These are phyloP conservation scores for Tokudaia muenninki DNA, from an alignment of 2,797 vertebrate species.

Conservation along the genomic window DNA sequence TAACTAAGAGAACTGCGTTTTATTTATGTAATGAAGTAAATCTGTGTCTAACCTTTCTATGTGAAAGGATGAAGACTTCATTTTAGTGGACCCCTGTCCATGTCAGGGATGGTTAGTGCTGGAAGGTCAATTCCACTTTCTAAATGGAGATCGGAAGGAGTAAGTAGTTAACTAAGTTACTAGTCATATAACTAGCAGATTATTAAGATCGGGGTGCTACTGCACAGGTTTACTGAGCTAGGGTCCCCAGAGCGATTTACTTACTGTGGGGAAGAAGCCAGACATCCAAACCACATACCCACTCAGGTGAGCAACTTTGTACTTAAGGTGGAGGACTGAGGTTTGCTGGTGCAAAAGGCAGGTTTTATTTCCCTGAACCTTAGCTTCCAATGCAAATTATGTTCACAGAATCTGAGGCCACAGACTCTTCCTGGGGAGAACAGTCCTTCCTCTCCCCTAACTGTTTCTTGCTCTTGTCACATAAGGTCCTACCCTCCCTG, in stretches of 20 bases:
- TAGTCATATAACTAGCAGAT: neutral
- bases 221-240: neutral
- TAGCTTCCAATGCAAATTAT: neutral
- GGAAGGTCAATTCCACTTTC: neutral
- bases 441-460: neutral
- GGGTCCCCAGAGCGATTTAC: neutral
- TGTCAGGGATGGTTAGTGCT: neutral
- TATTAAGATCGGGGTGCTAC: neutral
- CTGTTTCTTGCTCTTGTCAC: neutral
- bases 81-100: neutral
- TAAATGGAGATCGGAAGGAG: neutral
- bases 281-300: neutral
- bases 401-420: neutral
- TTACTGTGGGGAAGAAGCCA: neutral
- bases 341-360: neutral
- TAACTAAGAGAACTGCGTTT: neutral
- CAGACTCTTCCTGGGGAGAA: fast-evolving
- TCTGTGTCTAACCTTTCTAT: neutral
- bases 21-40: neutral
- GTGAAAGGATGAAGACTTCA: neutral
- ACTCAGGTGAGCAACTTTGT: neutral
- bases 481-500: fast-evolving
- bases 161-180: neutral
- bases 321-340: neutral
- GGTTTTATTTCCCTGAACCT: neutral